These are phyloP conservation scores for Tarsius wallacei DNA, from an alignment of 2,797 vertebrate species.

Conservation along the genomic window DNA sequence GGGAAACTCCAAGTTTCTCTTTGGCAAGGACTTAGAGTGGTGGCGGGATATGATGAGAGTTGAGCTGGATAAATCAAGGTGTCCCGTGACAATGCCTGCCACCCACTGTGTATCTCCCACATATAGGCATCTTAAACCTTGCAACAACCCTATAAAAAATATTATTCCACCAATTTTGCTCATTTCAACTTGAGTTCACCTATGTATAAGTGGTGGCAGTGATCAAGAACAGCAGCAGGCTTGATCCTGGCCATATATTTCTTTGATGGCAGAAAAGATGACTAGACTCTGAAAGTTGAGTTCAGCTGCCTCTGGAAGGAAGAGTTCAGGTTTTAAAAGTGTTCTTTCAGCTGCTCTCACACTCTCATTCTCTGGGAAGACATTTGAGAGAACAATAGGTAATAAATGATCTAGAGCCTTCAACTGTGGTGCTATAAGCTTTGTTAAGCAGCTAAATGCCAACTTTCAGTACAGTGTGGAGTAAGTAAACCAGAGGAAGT, in stretches of 20 bases:
- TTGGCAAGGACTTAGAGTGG: not conserved
- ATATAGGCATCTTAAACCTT: not conserved
- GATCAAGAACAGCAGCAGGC: not conserved
- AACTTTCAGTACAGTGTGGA: slow-evolving; percentile 9
- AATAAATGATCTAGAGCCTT: slow-evolving; percentile 35
- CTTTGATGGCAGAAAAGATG: not conserved
- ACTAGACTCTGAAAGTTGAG: not conserved
- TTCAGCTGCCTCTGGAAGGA: not conserved
- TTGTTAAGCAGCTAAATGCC: not conserved
- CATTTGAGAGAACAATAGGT: not conserved
- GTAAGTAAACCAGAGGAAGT: not conserved
- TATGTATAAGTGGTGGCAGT: not conserved
- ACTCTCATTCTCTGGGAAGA: not conserved
- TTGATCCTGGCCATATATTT: not conserved
- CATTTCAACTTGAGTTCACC: not conserved
- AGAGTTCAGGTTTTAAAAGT: not conserved
- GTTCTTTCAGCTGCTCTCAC: not conserved
- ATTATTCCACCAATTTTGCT: not conserved
- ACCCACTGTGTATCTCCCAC: not conserved
- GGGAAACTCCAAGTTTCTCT: not conserved
- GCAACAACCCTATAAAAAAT: not conserved
- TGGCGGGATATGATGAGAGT: not conserved
- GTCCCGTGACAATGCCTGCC: not conserved
- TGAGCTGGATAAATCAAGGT: not conserved
- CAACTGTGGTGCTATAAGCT: not conserved